Conservation (phyloP, 2,797 vertebrate species). For the Acipenser oxyrinchus region DNA sequence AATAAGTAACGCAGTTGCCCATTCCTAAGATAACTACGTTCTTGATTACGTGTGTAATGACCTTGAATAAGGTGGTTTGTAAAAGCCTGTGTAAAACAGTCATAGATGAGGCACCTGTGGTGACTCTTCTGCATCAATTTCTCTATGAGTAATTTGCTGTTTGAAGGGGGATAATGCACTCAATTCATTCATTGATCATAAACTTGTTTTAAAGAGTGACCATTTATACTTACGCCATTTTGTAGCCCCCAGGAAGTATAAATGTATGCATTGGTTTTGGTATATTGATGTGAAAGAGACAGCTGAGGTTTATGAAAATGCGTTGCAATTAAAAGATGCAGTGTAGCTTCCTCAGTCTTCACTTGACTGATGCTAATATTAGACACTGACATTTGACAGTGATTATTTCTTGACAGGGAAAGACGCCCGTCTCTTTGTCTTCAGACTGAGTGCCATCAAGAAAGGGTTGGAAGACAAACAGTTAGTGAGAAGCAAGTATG, state of each 20-base stretch:
- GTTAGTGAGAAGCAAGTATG: conserved; percentile 68
- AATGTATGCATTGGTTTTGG: conserved; percentile 23
- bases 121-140: no score
- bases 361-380: conserved; percentile 14
- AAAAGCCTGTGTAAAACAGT: no score
- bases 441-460: conserved; percentile 73
- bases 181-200: no score
- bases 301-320: conserved; percentile 6
- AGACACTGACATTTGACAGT: conserved; percentile 7
- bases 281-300: conserved; percentile 32
- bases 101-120: no score
- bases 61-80: no score
- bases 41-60: no score
- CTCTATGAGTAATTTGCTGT: no score
- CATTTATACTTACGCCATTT: conserved; percentile 32
- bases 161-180: no score
- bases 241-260: conserved; percentile 32
- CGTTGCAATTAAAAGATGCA: conserved; percentile 25
- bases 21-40: no score
- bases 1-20: no score
- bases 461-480: conserved; percentile 72
- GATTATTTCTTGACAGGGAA: conserved; percentile 64
- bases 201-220: no score
- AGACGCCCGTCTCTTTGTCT: conserved; percentile 88
- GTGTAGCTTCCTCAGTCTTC: conserved; percentile 32